A percentile compares a stretch with the other conserved stretches of the same genome.
These are phyloP conservation scores for Neosalanx taihuensis DNA, from an alignment of 2,797 vertebrate genomes.

Conservation along the genomic window DNA sequence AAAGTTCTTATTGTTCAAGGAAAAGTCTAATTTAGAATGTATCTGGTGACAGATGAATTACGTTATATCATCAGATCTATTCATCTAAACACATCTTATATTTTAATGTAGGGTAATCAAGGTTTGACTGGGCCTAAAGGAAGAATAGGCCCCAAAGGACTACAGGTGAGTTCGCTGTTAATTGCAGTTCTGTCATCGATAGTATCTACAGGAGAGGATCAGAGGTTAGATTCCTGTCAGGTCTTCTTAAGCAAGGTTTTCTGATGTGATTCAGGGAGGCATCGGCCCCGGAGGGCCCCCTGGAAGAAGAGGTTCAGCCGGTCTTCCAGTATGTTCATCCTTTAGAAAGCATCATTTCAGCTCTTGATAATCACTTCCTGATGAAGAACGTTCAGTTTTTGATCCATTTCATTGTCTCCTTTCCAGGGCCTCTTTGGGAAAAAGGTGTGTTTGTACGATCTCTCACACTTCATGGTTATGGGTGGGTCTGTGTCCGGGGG, in stretches of 20 bases:
- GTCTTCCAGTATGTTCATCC: constrained; percentile 60
- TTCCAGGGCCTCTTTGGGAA: constrained; percentile 66
- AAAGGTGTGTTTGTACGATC: constrained; percentile 56
- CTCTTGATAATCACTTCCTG: background rate
- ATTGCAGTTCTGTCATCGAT: too few species aligned
- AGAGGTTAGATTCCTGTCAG: background rate
- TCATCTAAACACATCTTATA: background rate
- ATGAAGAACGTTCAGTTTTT: background rate
- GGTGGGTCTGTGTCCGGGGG: background rate
- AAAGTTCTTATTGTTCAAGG: too few species aligned
- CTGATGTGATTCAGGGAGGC: constrained; percentile 59
- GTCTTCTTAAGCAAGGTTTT: background rate
- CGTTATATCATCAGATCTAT: too few species aligned
- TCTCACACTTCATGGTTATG: background rate
- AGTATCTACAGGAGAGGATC: too few species aligned
- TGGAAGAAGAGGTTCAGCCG: constrained; percentile 58
- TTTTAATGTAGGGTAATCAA: constrained; percentile 59
- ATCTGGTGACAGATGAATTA: background rate
- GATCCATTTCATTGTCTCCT: constrained; percentile 18
- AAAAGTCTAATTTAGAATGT: background rate
- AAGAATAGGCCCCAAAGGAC: constrained; percentile 61
- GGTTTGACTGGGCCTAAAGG: constrained; percentile 64
- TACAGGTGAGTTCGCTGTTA: constrained; percentile 45
- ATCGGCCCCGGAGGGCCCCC: constrained; percentile 61
- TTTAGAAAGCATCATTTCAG: background rate